phyloP scores from a whole-genome alignment of 2,797 vertebrate genomes.

The Calcarius lapponicus region DNA sequence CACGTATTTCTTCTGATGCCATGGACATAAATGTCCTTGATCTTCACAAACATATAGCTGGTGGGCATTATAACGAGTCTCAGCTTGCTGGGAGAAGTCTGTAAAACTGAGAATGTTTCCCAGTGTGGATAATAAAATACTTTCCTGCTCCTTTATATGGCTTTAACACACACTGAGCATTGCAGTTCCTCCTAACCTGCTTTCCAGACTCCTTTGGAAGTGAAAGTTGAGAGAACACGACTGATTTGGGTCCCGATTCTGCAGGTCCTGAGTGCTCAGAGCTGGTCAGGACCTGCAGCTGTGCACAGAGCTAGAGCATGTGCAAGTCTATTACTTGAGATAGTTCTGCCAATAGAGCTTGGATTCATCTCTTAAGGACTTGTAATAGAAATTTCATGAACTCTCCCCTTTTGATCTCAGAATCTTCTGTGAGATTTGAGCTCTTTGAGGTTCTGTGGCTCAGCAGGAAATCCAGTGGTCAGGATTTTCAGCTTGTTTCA shows the following conservation, averaged over 20 bases:
- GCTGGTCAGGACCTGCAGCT: neutral
- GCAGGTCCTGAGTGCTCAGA: neutral
- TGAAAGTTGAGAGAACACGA: neutral
- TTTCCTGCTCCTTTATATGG: neutral
- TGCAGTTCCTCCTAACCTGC: neutral
- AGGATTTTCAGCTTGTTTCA: neutral
- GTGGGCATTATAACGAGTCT: conserved; percentile 15
- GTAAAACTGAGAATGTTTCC: conserved; percentile 46
- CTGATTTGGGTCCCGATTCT: neutral
- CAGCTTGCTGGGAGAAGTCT: conserved; percentile 33
- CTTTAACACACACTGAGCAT: neutral
- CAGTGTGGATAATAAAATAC: conserved; percentile 11
- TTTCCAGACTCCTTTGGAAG: conserved; percentile 15
- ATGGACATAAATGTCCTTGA: conserved; percentile 9
- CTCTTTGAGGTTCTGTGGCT: neutral
- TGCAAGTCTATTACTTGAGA: neutral
- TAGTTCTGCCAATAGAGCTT: neutral
- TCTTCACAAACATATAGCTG: neutral
- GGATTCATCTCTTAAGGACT: neutral
- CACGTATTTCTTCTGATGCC: neutral
- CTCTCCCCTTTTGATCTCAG: neutral
- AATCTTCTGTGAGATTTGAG: neutral
- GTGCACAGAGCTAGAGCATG: neutral
- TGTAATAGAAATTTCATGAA: neutral
- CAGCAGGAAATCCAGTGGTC: neutral